These are phyloP conservation scores for Fistularia commersonii DNA, from an alignment of 2,797 vertebrate genomes.

Conservation along the genomic window DNA sequence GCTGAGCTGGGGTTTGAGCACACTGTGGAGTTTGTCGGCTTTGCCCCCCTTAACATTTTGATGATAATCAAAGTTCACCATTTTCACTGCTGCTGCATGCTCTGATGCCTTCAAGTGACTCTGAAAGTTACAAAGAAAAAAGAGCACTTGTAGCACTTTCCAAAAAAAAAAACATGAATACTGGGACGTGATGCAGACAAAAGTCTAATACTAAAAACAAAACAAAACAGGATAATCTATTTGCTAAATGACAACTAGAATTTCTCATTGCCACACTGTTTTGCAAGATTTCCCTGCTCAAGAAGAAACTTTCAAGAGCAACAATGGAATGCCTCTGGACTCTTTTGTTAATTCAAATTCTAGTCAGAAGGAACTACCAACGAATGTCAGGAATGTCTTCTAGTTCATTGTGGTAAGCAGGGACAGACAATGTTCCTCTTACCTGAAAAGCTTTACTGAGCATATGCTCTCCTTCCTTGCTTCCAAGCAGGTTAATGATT, in stretches of 20 bases:
- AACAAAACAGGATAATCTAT: no score
- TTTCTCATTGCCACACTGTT: no score
- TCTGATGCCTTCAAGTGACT: conserved; percentile 96
- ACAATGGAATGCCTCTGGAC: no score
- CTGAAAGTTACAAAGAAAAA: conserved; percentile 57
- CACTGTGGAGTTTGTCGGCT: conserved; percentile 86
- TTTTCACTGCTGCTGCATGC: conserved; percentile 83
- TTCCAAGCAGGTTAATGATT: conserved; percentile 93
- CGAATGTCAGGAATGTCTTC: no score
- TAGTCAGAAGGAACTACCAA: no score
- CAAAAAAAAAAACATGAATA: neutral
- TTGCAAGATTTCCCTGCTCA: no score
- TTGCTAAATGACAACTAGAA: no score
- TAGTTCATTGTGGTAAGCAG: no score
- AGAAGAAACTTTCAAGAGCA: no score
- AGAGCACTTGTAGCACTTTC: neutral
- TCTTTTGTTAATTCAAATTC: no score
- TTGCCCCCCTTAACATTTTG: conserved; percentile 97
- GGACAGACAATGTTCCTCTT: conserved; percentile 27
- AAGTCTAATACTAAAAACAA: no score
- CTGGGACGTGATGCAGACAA: neutral
- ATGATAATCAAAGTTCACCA: conserved; percentile 99
- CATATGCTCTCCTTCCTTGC: conserved; percentile 98
- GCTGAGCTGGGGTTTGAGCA: conserved; percentile 88
- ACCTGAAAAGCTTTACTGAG: conserved; percentile 99